Evolutionary conservation across 2,888 invertebrate genomes (phyloP).

Genomic region (Formica aserva): DNA sequence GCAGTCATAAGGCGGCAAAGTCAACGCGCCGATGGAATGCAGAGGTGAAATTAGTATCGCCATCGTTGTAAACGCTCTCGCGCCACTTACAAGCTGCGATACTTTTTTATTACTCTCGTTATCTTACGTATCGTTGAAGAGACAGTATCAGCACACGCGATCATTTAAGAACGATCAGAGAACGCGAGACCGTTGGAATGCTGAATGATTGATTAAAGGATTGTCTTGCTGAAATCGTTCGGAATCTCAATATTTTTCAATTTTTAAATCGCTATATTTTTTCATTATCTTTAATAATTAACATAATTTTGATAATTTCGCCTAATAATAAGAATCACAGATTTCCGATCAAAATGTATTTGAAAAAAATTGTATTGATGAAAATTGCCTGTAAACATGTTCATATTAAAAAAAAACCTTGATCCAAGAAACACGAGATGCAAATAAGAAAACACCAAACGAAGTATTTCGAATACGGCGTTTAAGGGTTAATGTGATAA

Average conservation of each 20-base stretch:
- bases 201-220: conserved; percentile 7
- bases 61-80: conserved; percentile 69
- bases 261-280: background rate
- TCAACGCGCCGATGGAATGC: conserved; percentile 73
- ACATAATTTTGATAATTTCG: background rate
- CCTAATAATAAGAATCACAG: background rate
- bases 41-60: conserved; percentile 77
- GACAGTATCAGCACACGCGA: conserved; percentile 35
- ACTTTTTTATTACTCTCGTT: conserved; percentile 50
- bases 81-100: conserved; percentile 64
- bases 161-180: conserved; percentile 56
- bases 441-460: background rate
- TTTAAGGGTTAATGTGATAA: conserved; percentile 12
- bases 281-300: background rate
- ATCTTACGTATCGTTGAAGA: conserved; percentile 25
- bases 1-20: conserved; percentile 63
- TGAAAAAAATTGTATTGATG: background rate
- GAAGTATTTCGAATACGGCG: conserved; percentile 19
- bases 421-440: background rate
- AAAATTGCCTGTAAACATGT: background rate
- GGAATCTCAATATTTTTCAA: background rate
- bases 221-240: background rate
- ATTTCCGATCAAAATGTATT: background rate
- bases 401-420: background rate
- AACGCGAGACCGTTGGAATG: conserved; percentile 44